Evolutionary conservation across 2,113 vertebrate species (phyloP).

Genomic region (Takifugu flavidus): DNA sequence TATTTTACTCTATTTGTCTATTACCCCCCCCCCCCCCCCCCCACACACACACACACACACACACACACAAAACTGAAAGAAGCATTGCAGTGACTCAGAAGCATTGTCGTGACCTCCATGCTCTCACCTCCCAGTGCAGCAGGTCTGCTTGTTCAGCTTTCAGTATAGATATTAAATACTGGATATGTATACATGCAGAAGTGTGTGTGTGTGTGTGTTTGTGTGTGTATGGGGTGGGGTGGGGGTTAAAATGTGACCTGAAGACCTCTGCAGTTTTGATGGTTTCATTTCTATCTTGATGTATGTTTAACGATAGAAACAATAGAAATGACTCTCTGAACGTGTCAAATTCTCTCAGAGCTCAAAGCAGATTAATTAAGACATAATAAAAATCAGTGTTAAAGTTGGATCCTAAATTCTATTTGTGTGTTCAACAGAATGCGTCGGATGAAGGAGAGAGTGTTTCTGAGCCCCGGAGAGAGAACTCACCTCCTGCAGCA

Average conservation of each 20-base stretch:
- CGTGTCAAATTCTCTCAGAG: too few species aligned
- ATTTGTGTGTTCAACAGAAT: too few species aligned
- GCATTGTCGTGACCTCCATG: slow-evolving; percentile 18
- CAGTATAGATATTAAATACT: neutral
- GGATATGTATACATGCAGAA: neutral
- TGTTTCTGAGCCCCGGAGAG: neutral
- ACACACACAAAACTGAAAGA: slow-evolving; percentile 13
- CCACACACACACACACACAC: neutral
- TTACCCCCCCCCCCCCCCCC: neutral
- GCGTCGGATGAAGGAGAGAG: too few species aligned
- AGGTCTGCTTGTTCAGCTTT: neutral
- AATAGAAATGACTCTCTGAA: too few species aligned
- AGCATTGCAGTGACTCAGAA: slow-evolving; percentile 45
- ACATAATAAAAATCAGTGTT: too few species aligned
- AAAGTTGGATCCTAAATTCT: too few species aligned
- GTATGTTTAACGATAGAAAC: too few species aligned
- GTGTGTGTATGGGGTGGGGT: neutral
- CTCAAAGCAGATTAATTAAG: too few species aligned
- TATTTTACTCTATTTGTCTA: neutral
- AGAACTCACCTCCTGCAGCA: neutral
- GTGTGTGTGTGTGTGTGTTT: slow-evolving; percentile 8
- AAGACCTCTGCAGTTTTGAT: neutral
- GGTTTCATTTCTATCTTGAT: too few species aligned
- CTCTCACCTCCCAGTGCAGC: slow-evolving; percentile 2
- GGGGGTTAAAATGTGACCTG: neutral